These are phyloP conservation scores for Magallana ariakensis DNA, from an alignment of 1,140 invertebrate genomes.

Conservation along the genomic window DNA sequence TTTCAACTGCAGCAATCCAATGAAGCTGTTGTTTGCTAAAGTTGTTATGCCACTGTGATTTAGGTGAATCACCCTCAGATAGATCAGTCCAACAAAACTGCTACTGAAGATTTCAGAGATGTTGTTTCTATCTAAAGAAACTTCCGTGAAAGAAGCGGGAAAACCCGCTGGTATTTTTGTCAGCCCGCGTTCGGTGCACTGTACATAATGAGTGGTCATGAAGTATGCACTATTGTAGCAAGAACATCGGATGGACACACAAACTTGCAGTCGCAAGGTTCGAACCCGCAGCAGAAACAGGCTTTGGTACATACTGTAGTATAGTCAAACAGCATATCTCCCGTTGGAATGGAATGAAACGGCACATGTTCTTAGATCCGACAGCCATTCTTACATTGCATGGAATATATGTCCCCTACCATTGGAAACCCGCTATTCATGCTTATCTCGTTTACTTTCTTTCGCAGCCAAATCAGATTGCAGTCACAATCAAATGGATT, in stretches of 20 bases:
- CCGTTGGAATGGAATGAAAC: conserved; percentile 38
- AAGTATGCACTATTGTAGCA: conserved; percentile 53
- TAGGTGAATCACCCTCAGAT: conserved; percentile 58
- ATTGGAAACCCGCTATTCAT: conserved; percentile 51
- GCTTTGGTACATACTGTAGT: conserved; percentile 53
- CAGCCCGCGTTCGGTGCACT: conserved; percentile 57
- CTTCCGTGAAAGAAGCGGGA: conserved; percentile 60
- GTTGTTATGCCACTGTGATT: conserved; percentile 64
- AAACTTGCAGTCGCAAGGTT: conserved; percentile 26
- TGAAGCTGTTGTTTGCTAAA: conserved; percentile 65
- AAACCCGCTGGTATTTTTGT: conserved; percentile 56
- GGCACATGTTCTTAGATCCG: conserved; percentile 31
- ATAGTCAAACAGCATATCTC: conserved; percentile 67
- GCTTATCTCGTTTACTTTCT: conserved; percentile 52
- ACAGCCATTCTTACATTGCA: conserved; percentile 58
- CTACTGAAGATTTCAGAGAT: conserved; percentile 49
- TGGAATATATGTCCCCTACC: conserved; percentile 52
- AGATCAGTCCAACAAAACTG: conserved; percentile 58
- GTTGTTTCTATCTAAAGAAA: conserved; percentile 67
- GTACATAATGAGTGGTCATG: conserved; percentile 45
- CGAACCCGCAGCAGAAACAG: conserved; percentile 65
- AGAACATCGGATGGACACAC: conserved; percentile 51
- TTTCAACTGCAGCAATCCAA: conserved; percentile 55
- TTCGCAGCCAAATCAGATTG: conserved; percentile 66
- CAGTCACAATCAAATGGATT: conserved; percentile 70